Base-by-base conservation (phyloP, 2,113 vertebrate species). In the Hucho hucho region DNA sequence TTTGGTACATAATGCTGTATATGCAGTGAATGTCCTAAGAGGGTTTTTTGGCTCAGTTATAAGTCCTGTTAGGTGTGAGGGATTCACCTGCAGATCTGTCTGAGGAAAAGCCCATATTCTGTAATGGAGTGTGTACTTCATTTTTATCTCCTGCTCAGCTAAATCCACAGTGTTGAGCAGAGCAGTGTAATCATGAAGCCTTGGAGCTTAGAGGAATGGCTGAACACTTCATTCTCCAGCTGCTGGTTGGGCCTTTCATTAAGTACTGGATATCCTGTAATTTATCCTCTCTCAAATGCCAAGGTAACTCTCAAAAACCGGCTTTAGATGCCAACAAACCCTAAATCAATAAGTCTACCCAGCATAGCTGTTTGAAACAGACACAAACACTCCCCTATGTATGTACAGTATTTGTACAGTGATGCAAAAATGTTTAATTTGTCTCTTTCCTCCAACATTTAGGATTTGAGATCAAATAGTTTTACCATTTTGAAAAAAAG, bases 151-250 rank as follows among this genome's bases (percentile, higher is more conserved):
- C 25, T 29, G 59, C 26, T 63, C 73, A 63, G 63, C 26, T 32
- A 59, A 63, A 75, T 79, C 77, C 63, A 67, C 61, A 58, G 16
- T 75, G 74, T 67, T 80, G 63, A 72, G 53, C 37, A 58, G 20
- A 32, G 53, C 37, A 43, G 14, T 37, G 37, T 25, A 61, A 74
- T 75, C 73, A 75, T 24, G 37, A 32, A 29, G 24, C 26, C 4
- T 26, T 29, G 28, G 24, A 65, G 25, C 64, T 29, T 16, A 18
- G 64, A 65, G 64, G 25, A 29, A 28, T 16, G 26, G 13, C 26
- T 65, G 64, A 65, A 29, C 24, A 28, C 64, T 65, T 14, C 3
- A 18, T 26, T 65, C 26, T 65, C 4, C 25, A 26, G 64, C 4
- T 26, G 1, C 26, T 20, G 25, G 26, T 26, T 6, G 16, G 64